Evolutionary conservation across 2,888 invertebrate genomes (phyloP), one percentile per base, ranked within the genome.

Genomic region (Tetragonisca angustula): DNA sequence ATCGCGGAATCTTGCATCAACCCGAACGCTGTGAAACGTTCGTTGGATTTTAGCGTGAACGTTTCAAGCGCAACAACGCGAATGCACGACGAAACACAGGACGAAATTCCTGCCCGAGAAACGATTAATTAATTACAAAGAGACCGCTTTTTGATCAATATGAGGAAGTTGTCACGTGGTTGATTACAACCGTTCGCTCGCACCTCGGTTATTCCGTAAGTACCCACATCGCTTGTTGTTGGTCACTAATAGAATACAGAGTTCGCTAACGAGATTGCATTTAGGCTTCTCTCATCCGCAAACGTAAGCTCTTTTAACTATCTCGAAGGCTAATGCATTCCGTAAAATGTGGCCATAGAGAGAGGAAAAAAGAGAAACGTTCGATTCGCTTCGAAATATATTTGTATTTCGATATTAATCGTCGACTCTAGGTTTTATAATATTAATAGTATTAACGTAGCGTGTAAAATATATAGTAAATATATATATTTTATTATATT

Each of bases 191-290:
- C 54, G 24, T 70, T 70, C 65, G 21, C 27, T 2, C 43, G 21
- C 19, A 24, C 0, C 21, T 13, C 27, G 15, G 43, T 61, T 56
- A 52, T 21, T 43, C 72, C 27, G 13, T 78, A 86, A 76, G 64
- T 79, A 43, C 59, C 70, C 76, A 68, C 75, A 74, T 62, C 79
- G 77, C 59, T 88, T 87, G 77, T 78, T 77, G 75, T 76, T 32
- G 75, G 69, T n/a, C 79, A 65, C 83, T 86, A 81, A 73, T 54
- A 56, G 76, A 80, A 87, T 78, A 78, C 72, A 36, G 73, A 81
- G 83, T 81, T 85, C 64, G 49, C 79, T 88, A 88, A 88, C 79
- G 71, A 86, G 88, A 88, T 89, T 89, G 74, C 74, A 62, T 87
- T 89, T 89, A 83, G 86, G 86, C 70, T 89, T 88, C 89, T 88